Base-by-base conservation (phyloP, 2,888 invertebrate species). In the Brachyptera risi region DNA sequence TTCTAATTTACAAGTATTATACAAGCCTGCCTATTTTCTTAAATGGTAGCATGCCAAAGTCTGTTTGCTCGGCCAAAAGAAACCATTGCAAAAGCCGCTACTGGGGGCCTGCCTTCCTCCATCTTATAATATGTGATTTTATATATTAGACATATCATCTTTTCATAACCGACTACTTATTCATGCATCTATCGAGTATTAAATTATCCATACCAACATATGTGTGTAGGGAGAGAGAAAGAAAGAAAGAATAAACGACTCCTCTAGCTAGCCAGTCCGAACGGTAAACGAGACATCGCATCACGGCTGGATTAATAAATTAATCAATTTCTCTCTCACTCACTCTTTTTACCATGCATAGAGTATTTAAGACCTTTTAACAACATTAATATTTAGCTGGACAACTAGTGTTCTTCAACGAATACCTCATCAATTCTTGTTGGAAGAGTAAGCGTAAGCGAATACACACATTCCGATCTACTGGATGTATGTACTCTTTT, bases 241-340 rank as follows among this genome's bases (percentile, higher is more conserved):
- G 40, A 44, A 21, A 44, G 44, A 44, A 21, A 44, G 50, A 59
- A 38, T n/a, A n/a, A n/a, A n/a, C n/a, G n/a, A n/a, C n/a, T n/a
- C n/a, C n/a, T n/a, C n/a, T n/a, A n/a, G n/a, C n/a, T n/a, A n/a
- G n/a, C n/a, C n/a, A n/a, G n/a, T n/a, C n/a, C n/a, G n/a, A n/a
- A 49, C 49, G 49, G 40, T 47, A 17, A 15, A 7, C 44, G 27
- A 47, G 38, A 42, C 19, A n/a, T n/a, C n/a, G n/a, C n/a, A n/a
- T n/a, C n/a, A n/a, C n/a, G n/a, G 47, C n/a, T 26, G 26, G 47
- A 47, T 51, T 37, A 59, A 51, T 50, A 59, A 59, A 59, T 59
- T 50, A 51, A 59, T 59, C 59, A 59, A 59, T 59, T 51, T 51
- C 35, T 50, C 17, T 44, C 19, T 19, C 44, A 17, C 44, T 44